Percentiles rank a stretch among this genome's conserved stretches.
phyloP scores from a whole-genome alignment of 2,113 vertebrate species.

The Urocitellus parryii region DNA sequence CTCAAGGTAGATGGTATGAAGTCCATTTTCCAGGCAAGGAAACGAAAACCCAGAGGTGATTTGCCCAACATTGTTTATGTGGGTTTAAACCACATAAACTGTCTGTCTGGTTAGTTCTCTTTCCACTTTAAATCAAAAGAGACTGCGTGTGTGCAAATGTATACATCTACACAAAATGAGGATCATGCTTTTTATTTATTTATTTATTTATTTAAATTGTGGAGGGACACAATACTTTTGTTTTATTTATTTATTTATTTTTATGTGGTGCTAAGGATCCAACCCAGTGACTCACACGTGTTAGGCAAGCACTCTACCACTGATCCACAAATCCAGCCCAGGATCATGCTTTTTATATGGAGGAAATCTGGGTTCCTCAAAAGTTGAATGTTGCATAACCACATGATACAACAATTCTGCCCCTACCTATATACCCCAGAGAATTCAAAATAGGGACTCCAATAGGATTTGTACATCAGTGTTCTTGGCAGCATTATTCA shows the following conservation, averaged over 20 bases:
- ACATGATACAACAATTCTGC: not conserved
- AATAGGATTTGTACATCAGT: not conserved
- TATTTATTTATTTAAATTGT: no score
- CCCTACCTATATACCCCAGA: not conserved
- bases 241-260: no score
- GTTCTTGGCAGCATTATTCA: not conserved
- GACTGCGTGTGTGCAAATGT: not conserved
- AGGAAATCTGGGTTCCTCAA: constrained; percentile 31
- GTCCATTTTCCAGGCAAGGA: constrained; percentile 20
- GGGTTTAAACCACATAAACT: not conserved
- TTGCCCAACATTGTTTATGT: not conserved
- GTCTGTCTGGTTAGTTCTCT: not conserved
- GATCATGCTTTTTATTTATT: no score
- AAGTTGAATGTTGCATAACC: constrained; percentile 31
- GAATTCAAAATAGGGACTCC: constrained; percentile 1
- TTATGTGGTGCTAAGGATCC: no score
- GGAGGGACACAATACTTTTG: no score
- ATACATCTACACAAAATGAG: not conserved
- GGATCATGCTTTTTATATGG: not conserved
- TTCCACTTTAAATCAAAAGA: constrained; percentile 6
- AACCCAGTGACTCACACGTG: no score
- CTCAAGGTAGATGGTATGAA: constrained; percentile 1
- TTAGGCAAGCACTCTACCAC: no score
- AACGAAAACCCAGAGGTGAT: not conserved
- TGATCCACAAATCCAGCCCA: no score